Percentiles rank a stretch among this genome's conserved stretches.
Evolutionary conservation across 2,797 vertebrate genomes (phyloP).

Genomic region (Chromis chromis): DNA sequence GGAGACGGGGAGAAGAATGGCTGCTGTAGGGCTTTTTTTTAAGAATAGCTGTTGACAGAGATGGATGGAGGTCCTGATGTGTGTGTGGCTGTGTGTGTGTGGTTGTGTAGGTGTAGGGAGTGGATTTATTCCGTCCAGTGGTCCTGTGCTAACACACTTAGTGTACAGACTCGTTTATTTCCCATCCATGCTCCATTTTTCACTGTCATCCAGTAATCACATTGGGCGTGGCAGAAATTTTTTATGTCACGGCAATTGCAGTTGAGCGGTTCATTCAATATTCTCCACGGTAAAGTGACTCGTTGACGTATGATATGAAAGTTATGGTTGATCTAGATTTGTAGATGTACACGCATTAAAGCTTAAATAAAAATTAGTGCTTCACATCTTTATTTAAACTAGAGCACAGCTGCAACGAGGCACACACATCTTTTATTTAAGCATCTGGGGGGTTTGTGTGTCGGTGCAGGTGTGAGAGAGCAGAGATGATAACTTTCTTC

Average conservation of each 20-base stretch:
- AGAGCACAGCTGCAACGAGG: too few species aligned
- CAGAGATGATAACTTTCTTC: too few species aligned
- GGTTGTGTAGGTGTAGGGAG: not conserved
- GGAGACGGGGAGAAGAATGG: not conserved
- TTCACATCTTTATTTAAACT: too few species aligned
- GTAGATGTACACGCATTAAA: too few species aligned
- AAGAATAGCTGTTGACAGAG: conserved; percentile 26
- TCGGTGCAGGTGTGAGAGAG: too few species aligned
- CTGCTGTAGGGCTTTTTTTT: conserved; percentile 14
- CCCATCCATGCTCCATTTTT: conserved; percentile 28
- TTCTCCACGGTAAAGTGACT: not conserved
- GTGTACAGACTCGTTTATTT: not conserved
- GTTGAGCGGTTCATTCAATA: conserved; percentile 12
- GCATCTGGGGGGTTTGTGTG: too few species aligned
- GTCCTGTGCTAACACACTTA: conserved; percentile 17
- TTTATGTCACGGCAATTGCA: conserved; percentile 5
- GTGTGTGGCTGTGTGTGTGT: not conserved
- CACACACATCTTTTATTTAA: too few species aligned
- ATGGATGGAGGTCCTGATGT: conserved; percentile 27
- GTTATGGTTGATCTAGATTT: too few species aligned
- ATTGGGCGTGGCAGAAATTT: not conserved
- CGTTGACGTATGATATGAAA: not conserved
- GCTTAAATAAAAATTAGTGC: too few species aligned
- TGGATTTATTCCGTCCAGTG: conserved; percentile 22
- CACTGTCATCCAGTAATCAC: conserved; percentile 34